phyloP scores from a whole-genome alignment of 2,113 vertebrate genomes.

The Rhynchomys soricoides region DNA sequence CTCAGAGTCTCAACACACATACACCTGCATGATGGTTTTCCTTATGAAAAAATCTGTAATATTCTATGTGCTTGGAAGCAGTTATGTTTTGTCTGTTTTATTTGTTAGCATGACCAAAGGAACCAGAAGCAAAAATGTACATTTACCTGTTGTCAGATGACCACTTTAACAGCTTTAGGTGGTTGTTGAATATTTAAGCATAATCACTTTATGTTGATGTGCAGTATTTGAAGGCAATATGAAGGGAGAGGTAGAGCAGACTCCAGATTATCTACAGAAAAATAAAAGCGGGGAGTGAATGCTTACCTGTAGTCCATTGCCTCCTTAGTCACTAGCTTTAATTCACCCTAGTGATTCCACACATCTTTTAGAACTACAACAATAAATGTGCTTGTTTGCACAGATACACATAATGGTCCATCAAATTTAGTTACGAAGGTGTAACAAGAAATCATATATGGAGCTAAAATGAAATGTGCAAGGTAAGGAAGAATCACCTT shows the following conservation, averaged over 20 bases:
- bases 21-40: not conserved
- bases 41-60: not conserved
- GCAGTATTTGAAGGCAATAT: not conserved
- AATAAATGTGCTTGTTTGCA: constrained; percentile 38
- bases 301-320: not conserved
- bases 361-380: not conserved
- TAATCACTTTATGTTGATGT: not conserved
- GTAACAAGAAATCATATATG: not conserved
- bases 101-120: not conserved
- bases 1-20: not conserved
- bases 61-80: not conserved
- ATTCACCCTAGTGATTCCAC: not conserved
- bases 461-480: not conserved
- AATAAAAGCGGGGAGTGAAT: not conserved
- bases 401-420: not conserved
- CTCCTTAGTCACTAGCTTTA: not conserved
- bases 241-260: constrained; percentile 25
- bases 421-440: no score
- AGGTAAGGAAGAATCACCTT: not conserved
- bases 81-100: not conserved
- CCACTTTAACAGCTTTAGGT: constrained; percentile 23
- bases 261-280: constrained; percentile 53
- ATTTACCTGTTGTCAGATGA: constrained; percentile 41
- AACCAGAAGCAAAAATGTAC: not conserved
- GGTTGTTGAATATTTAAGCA: not conserved